A percentile compares a stretch with the other conserved stretches of the same genome.
These are phyloP conservation scores for Phymastichus coffea DNA, from an alignment of 1,140 invertebrate species.

Conservation along the genomic window DNA sequence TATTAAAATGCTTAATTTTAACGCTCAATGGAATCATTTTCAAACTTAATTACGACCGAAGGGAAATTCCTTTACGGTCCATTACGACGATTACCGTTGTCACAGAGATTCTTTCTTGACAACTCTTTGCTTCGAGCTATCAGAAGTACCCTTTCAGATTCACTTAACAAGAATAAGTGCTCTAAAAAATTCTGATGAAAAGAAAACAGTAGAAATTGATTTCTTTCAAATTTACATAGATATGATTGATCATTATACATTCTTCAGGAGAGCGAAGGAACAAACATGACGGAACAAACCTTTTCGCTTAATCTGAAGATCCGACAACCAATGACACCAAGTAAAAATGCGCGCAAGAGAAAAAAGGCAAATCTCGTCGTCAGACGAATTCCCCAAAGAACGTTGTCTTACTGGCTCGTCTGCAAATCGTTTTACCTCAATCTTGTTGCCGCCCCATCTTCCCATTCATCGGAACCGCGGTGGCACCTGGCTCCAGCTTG, in stretches of 20 bases:
- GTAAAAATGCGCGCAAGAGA: too few relatives aligned
- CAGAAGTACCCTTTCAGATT: too few relatives aligned
- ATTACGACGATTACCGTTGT: constrained; percentile 8
- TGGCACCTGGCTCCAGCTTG: constrained; percentile 27
- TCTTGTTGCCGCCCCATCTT: constrained; percentile 35
- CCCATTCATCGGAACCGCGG: too few relatives aligned
- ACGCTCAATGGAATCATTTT: not conserved
- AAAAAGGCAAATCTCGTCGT: too few relatives aligned
- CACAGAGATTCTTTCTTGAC: constrained; percentile 5
- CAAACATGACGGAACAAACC: not conserved
- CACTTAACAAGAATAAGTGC: too few relatives aligned
- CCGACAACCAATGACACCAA: too few relatives aligned
- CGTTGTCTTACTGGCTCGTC: constrained; percentile 32
- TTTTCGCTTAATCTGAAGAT: constrained; percentile 29
- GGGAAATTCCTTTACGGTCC: constrained; percentile 13
- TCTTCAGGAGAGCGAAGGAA: not conserved
- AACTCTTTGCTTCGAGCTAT: too few relatives aligned
- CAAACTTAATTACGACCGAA: constrained; percentile 5
- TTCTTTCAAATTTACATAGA: too few relatives aligned
- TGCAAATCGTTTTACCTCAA: constrained; percentile 53
- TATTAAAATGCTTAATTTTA: constrained; percentile 9
- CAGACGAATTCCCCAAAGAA: constrained; percentile 37
- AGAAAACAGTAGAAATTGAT: too few relatives aligned
- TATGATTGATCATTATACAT: too few relatives aligned
- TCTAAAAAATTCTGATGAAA: too few relatives aligned